These are phyloP conservation scores for Lonchura striata DNA, from an alignment of 2,113 vertebrate genomes.

Conservation along the genomic window DNA sequence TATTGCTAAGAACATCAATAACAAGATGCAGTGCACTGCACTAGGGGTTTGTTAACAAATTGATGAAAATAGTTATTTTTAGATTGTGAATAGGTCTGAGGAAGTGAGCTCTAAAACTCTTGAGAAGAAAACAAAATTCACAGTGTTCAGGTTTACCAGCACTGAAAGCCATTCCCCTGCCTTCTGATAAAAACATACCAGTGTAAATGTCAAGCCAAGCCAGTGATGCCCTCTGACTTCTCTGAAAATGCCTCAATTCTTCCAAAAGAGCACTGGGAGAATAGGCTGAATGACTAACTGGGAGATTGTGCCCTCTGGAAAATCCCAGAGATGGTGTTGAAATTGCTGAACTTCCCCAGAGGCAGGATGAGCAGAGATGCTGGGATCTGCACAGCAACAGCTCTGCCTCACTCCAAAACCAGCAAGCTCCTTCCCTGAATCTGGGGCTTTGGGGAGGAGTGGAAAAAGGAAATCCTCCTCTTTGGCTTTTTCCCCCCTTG, in stretches of 20 bases:
- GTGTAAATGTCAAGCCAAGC: conserved; percentile 32
- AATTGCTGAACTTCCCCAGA: neutral
- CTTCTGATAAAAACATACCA: neutral
- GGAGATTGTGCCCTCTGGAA: neutral
- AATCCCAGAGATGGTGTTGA: neutral
- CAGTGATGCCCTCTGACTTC: conserved; percentile 10
- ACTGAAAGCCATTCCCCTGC: neutral
- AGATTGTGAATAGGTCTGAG: neutral
- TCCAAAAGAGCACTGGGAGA: conserved; percentile 23
- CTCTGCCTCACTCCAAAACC: neutral
- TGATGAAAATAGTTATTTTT: conserved; percentile 36
- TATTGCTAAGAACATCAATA: neutral
- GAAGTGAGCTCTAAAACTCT: neutral
- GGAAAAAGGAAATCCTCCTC: neutral
- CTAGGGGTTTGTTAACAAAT: neutral
- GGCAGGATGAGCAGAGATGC: neutral
- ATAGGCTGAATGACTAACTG: conserved; percentile 4
- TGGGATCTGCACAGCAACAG: neutral
- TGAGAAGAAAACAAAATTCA: neutral
- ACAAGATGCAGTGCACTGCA: neutral
- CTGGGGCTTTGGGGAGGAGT: neutral
- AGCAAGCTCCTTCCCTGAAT: neutral
- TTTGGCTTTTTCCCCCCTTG: neutral
- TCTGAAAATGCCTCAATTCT: neutral
- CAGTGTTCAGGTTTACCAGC: neutral